Evolutionary conservation across 2,888 invertebrate genomes (phyloP).

Genomic region (Tromatobia lineatoria): DNA sequence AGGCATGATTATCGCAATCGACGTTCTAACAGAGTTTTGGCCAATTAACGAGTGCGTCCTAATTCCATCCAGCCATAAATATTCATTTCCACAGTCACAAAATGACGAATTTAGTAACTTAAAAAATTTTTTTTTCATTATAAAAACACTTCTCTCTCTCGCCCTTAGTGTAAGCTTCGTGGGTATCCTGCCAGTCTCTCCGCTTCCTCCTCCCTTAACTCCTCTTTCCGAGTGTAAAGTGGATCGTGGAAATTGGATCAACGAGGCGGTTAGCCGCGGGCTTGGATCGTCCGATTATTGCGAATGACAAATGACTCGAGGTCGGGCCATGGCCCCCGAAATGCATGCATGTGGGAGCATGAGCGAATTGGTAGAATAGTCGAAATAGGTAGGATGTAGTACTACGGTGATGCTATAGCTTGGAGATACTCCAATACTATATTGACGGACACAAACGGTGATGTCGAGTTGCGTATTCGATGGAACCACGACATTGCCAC

Average conservation of each 20-base stretch:
- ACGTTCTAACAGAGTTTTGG: too few relatives aligned
- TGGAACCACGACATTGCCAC: slow-evolving; percentile 12
- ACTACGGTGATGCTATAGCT: neutral
- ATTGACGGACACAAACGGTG: neutral
- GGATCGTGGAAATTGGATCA: slow-evolving; percentile 77
- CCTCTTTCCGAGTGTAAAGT: slow-evolving; percentile 16
- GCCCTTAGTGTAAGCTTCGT: neutral
- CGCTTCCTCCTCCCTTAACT: neutral
- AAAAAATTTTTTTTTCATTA: neutral
- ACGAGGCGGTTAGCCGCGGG: slow-evolving; percentile 75
- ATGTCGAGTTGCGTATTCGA: slow-evolving; percentile 3
- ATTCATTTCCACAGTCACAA: neutral
- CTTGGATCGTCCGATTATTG: slow-evolving; percentile 74
- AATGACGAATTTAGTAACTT: too few relatives aligned
- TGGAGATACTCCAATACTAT: neutral
- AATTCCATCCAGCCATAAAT: neutral
- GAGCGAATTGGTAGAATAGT: neutral
- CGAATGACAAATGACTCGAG: slow-evolving; percentile 76
- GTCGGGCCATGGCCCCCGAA: neutral
- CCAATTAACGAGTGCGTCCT: neutral
- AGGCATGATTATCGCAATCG: too few relatives aligned
- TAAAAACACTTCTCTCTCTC: neutral
- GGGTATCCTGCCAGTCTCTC: neutral
- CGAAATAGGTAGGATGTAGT: neutral
- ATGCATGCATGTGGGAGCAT: neutral